Evolutionary conservation across 2,113 vertebrate species (phyloP).

Genomic region (Takifugu bimaculatus): DNA sequence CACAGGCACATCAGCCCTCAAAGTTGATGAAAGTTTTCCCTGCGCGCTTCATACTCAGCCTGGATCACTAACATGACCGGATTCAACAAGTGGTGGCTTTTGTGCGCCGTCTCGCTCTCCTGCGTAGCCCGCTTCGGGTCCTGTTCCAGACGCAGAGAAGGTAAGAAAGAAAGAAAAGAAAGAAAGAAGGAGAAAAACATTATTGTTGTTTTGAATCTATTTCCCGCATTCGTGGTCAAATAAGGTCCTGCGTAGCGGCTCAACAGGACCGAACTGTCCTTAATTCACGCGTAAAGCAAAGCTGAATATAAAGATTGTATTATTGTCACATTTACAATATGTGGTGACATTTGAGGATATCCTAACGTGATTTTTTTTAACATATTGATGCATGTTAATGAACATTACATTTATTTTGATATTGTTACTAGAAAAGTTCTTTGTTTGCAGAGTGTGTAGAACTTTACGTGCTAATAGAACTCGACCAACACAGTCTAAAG

Average conservation of each 20-base stretch:
- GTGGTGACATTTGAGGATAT: no score
- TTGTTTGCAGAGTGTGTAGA: no score
- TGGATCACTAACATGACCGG: constrained; percentile 34
- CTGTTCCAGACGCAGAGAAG: constrained; percentile 15
- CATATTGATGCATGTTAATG: no score
- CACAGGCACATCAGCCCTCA: constrained; percentile 18
- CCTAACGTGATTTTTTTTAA: no score
- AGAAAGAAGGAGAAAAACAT: background rate
- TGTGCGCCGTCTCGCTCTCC: constrained; percentile 33
- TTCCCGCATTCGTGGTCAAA: background rate
- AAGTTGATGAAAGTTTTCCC: constrained; percentile 42
- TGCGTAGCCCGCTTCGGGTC: constrained; percentile 10
- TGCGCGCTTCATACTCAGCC: constrained; percentile 16
- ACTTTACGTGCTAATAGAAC: no score
- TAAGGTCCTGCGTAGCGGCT: background rate
- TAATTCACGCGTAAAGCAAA: constrained; percentile 37
- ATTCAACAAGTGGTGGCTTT: constrained; percentile 37
- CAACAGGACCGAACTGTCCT: no score
- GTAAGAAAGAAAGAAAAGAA: constrained; percentile 35
- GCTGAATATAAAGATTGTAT: background rate
- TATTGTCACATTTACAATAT: no score
- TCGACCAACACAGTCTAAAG: background rate
- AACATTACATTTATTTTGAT: no score
- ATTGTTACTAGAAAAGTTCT: no score
- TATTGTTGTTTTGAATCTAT: background rate